phyloP scores from a whole-genome alignment of 2,888 invertebrate genomes.

The Automeris io region DNA sequence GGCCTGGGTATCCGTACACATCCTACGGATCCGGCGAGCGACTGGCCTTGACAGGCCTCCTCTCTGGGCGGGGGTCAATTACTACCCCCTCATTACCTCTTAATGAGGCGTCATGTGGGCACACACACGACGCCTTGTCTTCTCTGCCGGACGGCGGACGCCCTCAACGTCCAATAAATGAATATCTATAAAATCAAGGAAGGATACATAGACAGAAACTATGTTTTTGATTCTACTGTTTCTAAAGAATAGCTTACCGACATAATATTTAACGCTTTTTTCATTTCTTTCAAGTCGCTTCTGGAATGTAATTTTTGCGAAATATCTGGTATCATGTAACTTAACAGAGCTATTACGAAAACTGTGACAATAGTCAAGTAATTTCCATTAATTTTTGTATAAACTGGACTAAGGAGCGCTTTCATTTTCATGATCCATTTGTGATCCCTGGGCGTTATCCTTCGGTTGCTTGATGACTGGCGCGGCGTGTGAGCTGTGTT shows the following conservation, averaged over 20 bases:
- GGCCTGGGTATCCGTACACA: too few relatives aligned
- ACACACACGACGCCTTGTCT: too few relatives aligned
- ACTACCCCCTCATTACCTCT: too few relatives aligned
- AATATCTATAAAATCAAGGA: too few relatives aligned
- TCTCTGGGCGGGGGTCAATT: too few relatives aligned
- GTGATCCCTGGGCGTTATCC: conserved; percentile 3
- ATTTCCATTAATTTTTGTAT: conserved; percentile 26
- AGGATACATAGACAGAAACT: too few relatives aligned
- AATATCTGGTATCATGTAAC: conserved; percentile 43
- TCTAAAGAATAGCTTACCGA: conserved; percentile 33
- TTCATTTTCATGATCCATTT: conserved; percentile 13
- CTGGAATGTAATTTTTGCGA: conserved; percentile 38
- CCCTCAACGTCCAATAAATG: too few relatives aligned
- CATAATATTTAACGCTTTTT: conserved; percentile 39
- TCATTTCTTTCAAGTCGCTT: conserved; percentile 42
- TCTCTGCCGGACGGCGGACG: too few relatives aligned
- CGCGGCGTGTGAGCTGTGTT: background rate
- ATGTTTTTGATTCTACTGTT: too few relatives aligned
- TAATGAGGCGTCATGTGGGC: too few relatives aligned
- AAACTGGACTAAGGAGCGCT: conserved; percentile 22
- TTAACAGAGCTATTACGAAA: conserved; percentile 36
- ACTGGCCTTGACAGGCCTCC: too few relatives aligned
- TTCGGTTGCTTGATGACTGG: background rate
- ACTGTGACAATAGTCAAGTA: conserved; percentile 34
- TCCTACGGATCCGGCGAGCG: too few relatives aligned